Evolutionary conservation across 2,113 vertebrate genomes (phyloP), one percentile per base, ranked within the genome.

Genomic region (Pteronura brasiliensis): DNA sequence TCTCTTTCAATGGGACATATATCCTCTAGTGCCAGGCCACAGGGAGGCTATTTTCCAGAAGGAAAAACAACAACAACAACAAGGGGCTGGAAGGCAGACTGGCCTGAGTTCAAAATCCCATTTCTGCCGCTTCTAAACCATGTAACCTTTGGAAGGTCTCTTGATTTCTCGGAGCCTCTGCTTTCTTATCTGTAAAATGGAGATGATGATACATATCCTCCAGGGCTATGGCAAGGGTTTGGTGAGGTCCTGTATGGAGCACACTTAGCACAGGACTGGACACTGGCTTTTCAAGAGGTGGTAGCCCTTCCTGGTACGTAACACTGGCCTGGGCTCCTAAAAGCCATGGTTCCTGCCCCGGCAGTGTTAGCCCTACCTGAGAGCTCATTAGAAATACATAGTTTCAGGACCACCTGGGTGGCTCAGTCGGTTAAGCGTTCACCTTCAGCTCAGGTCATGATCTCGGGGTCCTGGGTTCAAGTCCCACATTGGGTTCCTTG

Each of bases 1-100:
- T 55, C 67, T 93, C 44, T 88, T 81, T 96, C 47, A 49, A 44
- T 69, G 25, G 29, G 10, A 74, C n/a, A 83, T 67, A 67, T 12
- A 39, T 90, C 44, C 81, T 67, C 52, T 81, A 80, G 9, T 88
- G 13, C 74, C 61, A 86, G 79, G 44, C 67, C 36, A 92, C 44
- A 72, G 49, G 65, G 36, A 93, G 6, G 59, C 39, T 86, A 4
- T 85, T 92, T 97, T 5, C 20, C 77, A 96, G 93, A 95, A 95
- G 31, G 49, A 20, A 21, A 42, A 42, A 65, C 14, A 7, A 65
- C 29, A 17, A 65, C 29, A 65, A 31, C 63, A 34, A 47, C 52
- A 11, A 25, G 59, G 52, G 44, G 1, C 67, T 91, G 5, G 17
- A 4, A 90, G 34, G 87, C 57, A 94, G 39, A 25, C 42, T 69